These are phyloP conservation scores for Tetranychus urticae DNA, from an alignment of 1,140 invertebrate species.

Conservation along the genomic window DNA sequence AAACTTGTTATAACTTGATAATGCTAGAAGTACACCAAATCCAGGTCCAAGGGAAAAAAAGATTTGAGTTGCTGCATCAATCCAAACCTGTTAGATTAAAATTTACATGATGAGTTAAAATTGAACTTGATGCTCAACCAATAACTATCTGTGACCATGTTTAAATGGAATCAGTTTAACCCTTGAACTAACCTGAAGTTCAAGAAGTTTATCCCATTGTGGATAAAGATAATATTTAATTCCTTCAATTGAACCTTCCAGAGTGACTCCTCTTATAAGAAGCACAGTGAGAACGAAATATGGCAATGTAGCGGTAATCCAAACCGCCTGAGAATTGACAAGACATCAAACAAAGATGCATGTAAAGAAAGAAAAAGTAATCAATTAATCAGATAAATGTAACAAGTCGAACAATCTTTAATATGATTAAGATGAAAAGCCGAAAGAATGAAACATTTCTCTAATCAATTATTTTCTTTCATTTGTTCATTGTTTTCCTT, in stretches of 20 bases:
- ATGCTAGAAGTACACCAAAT: constrained; percentile 29
- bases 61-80: constrained; percentile 34
- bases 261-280: constrained; percentile 58
- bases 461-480: no score
- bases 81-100: constrained; percentile 23
- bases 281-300: constrained; percentile 76
- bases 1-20: constrained; percentile 32
- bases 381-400: no score
- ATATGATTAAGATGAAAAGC: no score
- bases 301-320: constrained; percentile 80
- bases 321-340: constrained; percentile 47
- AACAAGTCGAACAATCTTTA: no score
- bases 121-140: background rate
- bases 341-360: background rate
- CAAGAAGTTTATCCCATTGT: constrained; percentile 62
- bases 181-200: constrained; percentile 35
- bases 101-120: background rate
- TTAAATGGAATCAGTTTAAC: background rate
- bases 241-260: constrained; percentile 67
- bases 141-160: no score
- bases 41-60: constrained; percentile 30
- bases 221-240: constrained; percentile 86
- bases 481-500: no score
- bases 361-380: no score
- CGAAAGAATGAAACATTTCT: no score